phyloP scores from a whole-genome alignment of 2,113 vertebrate genomes.

The Boleophthalmus pectinirostris region DNA sequence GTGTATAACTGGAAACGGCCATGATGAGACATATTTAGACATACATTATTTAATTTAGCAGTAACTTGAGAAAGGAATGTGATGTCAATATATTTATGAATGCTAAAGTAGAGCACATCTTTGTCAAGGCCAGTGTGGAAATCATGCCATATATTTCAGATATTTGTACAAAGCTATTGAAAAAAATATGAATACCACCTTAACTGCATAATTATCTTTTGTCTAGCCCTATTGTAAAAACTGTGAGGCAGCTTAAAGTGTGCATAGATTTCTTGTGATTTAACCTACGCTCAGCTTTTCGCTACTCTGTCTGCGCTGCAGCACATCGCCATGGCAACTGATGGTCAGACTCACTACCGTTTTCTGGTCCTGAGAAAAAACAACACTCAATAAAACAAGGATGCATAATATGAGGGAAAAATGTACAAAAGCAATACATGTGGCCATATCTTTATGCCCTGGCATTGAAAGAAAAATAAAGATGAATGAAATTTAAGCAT shows the following conservation, averaged over 20 bases:
- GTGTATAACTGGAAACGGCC: no score
- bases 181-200: neutral
- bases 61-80: no score
- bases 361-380: conserved; percentile 37
- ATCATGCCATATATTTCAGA: neutral
- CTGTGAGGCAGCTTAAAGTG: neutral
- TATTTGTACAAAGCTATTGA: neutral
- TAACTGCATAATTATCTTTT: neutral
- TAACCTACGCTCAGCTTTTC: conserved; percentile 40
- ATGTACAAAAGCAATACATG: neutral
- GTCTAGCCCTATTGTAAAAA: conserved; percentile 5
- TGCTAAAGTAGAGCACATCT: no score
- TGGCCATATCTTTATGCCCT: neutral
- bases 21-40: no score
- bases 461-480: no score
- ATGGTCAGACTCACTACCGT: conserved; percentile 37
- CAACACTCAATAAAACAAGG: neutral
- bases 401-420: neutral
- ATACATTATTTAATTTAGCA: no score
- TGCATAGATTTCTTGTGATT: conserved; percentile 46
- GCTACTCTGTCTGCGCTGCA: conserved; percentile 30
- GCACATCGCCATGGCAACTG: conserved; percentile 68
- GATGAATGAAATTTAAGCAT: no score
- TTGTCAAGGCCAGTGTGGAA: no score
- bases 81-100: no score